Percentiles rank a stretch among this genome's conserved stretches.
phyloP scores from a whole-genome alignment of 2,888 invertebrate genomes.

The Eupithecia dodoneata region DNA sequence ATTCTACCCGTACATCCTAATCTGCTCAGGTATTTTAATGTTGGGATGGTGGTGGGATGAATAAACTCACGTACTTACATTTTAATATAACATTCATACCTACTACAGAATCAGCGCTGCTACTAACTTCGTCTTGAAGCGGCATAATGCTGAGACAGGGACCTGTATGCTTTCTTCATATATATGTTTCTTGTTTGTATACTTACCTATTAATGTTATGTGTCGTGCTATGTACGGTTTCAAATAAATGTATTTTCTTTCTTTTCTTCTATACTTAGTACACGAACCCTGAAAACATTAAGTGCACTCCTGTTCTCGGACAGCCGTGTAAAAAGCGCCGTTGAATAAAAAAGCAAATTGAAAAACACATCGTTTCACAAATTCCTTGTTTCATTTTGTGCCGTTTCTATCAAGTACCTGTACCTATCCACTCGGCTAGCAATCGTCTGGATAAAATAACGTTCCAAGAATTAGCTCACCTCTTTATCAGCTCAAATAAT shows the following conservation, averaged over 20 bases:
- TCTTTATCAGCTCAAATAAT: slow-evolving; percentile 4
- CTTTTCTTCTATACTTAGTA: not conserved
- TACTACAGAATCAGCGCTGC: no score
- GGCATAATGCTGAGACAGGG: no score
- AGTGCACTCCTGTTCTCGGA: not conserved
- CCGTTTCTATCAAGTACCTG: not conserved
- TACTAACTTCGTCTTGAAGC: no score
- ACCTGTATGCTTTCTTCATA: no score
- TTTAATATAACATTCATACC: not conserved
- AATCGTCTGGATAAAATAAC: not conserved
- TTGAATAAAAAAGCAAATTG: not conserved
- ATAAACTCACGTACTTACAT: not conserved
- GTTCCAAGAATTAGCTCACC: slow-evolving; percentile 3
- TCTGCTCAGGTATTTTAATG: not conserved
- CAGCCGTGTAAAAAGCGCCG: not conserved
- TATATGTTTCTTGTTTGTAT: no score
- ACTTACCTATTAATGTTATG: no score
- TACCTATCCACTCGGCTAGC: no score
- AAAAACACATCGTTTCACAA: not conserved
- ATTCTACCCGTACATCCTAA: not conserved
- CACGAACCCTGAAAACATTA: not conserved
- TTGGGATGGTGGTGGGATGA: not conserved
- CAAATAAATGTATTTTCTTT: no score
- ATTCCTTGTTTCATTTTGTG: not conserved
- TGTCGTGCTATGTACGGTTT: no score